These are phyloP conservation scores for Caenorhabditis virilis DNA, from an alignment of 2,888 invertebrate species.

Conservation along the genomic window DNA sequence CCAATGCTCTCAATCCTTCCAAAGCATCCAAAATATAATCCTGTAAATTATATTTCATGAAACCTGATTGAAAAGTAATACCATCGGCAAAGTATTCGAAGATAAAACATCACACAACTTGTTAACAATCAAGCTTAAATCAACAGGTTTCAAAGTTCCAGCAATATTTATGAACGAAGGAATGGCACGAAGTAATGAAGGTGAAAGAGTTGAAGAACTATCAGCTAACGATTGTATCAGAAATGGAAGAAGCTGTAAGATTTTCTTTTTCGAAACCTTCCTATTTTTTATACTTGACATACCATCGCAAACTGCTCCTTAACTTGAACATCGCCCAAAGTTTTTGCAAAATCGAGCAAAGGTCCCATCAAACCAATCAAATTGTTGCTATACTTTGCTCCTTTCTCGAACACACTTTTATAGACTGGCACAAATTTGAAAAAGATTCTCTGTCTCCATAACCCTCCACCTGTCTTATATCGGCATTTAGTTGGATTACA, in stretches of 20 bases:
- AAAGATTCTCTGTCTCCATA: slow-evolving; percentile 33
- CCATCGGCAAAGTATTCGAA: slow-evolving; percentile 4
- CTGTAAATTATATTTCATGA: slow-evolving; percentile 12
- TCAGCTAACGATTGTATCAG: slow-evolving; percentile 2
- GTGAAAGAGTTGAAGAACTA: slow-evolving; percentile 2
- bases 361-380: slow-evolving; percentile 16
- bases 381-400: slow-evolving; percentile 1
- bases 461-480: slow-evolving; percentile 13
- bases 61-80: slow-evolving; percentile 5
- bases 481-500: slow-evolving; percentile 16
- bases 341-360: slow-evolving; percentile 18
- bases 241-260: slow-evolving; percentile 21
- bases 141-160: slow-evolving; percentile 4
- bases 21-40: slow-evolving; percentile 14
- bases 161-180: slow-evolving; percentile 14
- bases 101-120: slow-evolving; percentile 7
- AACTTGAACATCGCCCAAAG: slow-evolving; percentile 8
- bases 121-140: slow-evolving; percentile 5
- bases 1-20: slow-evolving; percentile 16
- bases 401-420: slow-evolving; percentile 9
- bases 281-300: neutral
- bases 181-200: slow-evolving; percentile 8
- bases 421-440: slow-evolving; percentile 17
- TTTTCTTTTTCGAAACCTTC: no score
- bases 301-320: slow-evolving; percentile 23